Percentiles rank a stretch among this genome's conserved stretches.
These are phyloP conservation scores for Arge pagana DNA, from an alignment of 2,888 invertebrate genomes.

Conservation along the genomic window DNA sequence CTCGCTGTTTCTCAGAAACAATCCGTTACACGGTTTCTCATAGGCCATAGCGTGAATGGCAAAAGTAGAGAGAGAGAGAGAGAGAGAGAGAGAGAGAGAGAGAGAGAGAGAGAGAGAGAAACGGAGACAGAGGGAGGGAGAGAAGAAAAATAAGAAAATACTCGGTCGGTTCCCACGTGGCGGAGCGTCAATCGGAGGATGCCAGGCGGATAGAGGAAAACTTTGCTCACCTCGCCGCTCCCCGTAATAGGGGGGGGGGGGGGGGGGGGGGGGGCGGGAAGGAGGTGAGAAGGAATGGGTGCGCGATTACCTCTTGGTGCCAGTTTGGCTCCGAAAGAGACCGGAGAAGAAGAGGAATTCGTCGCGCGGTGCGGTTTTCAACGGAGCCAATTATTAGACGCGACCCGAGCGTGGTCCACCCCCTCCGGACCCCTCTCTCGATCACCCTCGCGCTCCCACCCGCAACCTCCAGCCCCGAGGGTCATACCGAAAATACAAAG, in stretches of 20 bases:
- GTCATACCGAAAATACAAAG: slow-evolving; percentile 25
- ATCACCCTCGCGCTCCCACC: slow-evolving; percentile 14
- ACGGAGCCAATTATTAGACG: slow-evolving; percentile 57
- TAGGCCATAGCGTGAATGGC: slow-evolving; percentile 49
- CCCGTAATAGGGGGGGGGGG: no score
- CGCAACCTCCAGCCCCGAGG: slow-evolving; percentile 27
- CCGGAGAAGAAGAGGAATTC: slow-evolving; percentile 43
- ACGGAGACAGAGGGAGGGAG: no score
- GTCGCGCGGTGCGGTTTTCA: slow-evolving; percentile 58
- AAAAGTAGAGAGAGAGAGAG: slow-evolving; percentile 36
- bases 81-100: slow-evolving; percentile 29
- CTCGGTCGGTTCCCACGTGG: slow-evolving; percentile 50
- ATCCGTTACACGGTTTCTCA: slow-evolving; percentile 53
- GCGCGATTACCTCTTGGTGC: slow-evolving; percentile 2
- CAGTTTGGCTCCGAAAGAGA: slow-evolving; percentile 16
- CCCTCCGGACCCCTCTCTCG: slow-evolving; percentile 1
- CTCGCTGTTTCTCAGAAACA: slow-evolving; percentile 52
- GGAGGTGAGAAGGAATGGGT: slow-evolving; percentile 6
- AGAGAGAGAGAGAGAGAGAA: slow-evolving; percentile 16
- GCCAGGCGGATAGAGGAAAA: no score
- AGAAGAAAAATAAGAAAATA: slow-evolving; percentile 15
- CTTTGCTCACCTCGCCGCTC: no score
- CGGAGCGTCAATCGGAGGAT: slow-evolving; percentile 46
- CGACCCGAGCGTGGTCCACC: slow-evolving; percentile 38
- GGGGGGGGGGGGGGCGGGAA: neutral